Base-by-base conservation (phyloP, 2,797 vertebrate species). In the Bryconaethiops microstoma region DNA sequence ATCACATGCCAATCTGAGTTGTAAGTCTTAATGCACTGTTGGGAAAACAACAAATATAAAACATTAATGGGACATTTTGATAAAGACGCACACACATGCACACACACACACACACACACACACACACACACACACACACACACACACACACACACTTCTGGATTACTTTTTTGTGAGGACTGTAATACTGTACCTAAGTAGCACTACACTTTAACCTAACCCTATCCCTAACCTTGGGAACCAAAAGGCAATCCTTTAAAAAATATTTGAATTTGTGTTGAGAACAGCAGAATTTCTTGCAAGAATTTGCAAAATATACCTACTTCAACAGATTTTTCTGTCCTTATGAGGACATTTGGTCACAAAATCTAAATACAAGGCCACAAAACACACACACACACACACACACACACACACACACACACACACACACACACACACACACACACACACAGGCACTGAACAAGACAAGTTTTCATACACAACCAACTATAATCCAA, bases 1-100 rank as follows among this genome's bases (percentile, higher is more conserved):
- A 99, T 96, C 85, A 99, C 93, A 63, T 98, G 96, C 97, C 97
- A 99, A 90, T 99, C 97, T 2, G 97, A 98, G 89, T 95, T 98
- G 89, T 99, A 99, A n/a, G 97, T 98, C 91, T 96, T 97, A 91
- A 99, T 97, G 84, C 95, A 99, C 98, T 99, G 88, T 83, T 62
- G 77, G 80, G 82, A 10, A 86, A 71, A 86, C 40, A 75, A 62
- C 29, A 85, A 86, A 76, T 79, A 78, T 77, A 82, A 0, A 9
- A 12, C 1, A 42, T 35, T 62, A 4, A 23, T 62, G 7, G 70
- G 7, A 70, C 16, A 0, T 40, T 0, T 25, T 5, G 10, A 9
- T 0, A 65, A 52, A 13, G 13, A 19, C 74, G 72, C 35, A 65
- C 42, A 55, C 83, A 73, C 78, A 70, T 39, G 64, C 10, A 52